phyloP scores from a whole-genome alignment of 2,113 vertebrate species.

The Neogale vison region DNA sequence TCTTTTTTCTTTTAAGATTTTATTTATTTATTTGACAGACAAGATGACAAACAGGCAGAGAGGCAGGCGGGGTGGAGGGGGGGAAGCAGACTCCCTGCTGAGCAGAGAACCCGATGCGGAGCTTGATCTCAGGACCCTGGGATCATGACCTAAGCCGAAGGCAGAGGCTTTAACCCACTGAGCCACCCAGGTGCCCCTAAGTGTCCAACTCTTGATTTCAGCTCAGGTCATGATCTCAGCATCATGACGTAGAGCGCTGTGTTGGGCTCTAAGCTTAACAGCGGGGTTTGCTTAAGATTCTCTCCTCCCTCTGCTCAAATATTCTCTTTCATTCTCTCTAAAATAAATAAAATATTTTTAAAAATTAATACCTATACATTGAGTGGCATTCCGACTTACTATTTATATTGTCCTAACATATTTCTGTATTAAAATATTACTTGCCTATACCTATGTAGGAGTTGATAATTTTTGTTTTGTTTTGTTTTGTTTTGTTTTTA shows the following conservation, averaged over 20 bases:
- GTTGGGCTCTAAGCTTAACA: background rate
- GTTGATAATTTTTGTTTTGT: background rate
- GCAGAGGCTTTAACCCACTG: too few species aligned
- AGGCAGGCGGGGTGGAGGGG: too few species aligned
- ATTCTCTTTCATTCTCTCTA: background rate
- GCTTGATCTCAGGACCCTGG: too few species aligned
- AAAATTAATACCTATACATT: background rate
- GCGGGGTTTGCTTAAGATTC: background rate
- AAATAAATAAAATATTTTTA: background rate
- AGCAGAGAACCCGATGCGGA: too few species aligned
- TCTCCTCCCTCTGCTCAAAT: background rate
- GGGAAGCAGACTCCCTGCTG: too few species aligned
- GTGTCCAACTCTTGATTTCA: background rate
- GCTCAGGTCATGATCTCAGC: background rate
- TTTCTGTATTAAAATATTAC: background rate
- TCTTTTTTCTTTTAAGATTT: too few species aligned
- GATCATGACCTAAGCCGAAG: too few species aligned
- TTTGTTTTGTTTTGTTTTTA: conserved; percentile 5
- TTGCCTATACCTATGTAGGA: background rate
- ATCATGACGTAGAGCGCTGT: background rate
- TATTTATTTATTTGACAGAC: too few species aligned
- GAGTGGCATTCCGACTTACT: background rate
- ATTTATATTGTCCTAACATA: background rate
- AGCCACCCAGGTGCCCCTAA: too few species aligned
- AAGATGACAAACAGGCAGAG: too few species aligned